Percentiles rank a stretch among this genome's conserved stretches.
Evolutionary conservation across 1,140 invertebrate genomes (phyloP).

Genomic region (Oryctes rhinoceros): DNA sequence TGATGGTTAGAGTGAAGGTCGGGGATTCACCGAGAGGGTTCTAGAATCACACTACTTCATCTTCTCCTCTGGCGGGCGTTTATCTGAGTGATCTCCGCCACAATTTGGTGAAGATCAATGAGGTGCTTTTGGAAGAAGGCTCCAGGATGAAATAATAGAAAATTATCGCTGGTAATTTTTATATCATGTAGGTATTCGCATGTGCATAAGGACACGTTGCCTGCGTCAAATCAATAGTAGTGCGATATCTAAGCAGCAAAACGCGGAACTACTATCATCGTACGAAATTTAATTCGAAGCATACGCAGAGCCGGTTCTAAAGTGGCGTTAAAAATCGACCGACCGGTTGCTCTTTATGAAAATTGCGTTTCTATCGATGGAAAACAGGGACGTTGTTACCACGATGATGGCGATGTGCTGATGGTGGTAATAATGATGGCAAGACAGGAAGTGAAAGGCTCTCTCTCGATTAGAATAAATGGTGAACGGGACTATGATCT

Average conservation of each 20-base stretch:
- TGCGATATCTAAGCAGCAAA: background rate
- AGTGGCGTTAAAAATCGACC: background rate
- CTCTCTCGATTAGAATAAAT: conserved; percentile 14
- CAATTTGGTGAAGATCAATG: too few relatives aligned
- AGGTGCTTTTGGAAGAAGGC: too few relatives aligned
- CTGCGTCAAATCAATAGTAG: background rate
- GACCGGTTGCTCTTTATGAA: background rate
- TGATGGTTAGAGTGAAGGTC: too few relatives aligned
- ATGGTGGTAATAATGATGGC: conserved; percentile 12
- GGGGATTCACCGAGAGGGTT: too few relatives aligned
- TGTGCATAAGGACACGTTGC: background rate
- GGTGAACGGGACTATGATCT: conserved; percentile 8
- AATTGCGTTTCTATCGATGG: conserved; percentile 3
- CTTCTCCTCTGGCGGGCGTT: too few relatives aligned
- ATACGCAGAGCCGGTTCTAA: background rate
- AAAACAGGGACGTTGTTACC: conserved; percentile 4
- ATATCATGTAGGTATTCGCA: too few relatives aligned
- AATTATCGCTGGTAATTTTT: too few relatives aligned
- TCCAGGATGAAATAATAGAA: too few relatives aligned
- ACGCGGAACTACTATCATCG: background rate
- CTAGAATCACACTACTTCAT: too few relatives aligned
- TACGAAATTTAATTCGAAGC: background rate
- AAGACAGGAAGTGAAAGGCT: conserved; percentile 12
- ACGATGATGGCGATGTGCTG: background rate
- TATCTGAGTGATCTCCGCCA: too few relatives aligned